Evolutionary conservation across 1,140 invertebrate genomes (phyloP), one percentile per base, ranked within the genome.

Genomic region (Anoplophora glabripennis): DNA sequence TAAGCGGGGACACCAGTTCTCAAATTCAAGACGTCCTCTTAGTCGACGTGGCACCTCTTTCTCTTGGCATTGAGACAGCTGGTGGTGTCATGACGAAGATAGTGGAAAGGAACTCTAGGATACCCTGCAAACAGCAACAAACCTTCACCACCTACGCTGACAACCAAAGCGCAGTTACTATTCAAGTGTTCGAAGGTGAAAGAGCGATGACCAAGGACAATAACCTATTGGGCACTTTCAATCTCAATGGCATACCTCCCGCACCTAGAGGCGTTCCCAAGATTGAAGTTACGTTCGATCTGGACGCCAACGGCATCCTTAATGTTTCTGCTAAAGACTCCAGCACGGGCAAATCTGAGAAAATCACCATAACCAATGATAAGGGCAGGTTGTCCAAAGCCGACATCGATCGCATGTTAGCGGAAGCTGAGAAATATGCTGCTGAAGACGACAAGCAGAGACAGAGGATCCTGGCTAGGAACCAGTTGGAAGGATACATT

Each of bases 391-490:
- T 97, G 2, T 88, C 85, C 17, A 93, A 95, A 72, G 89, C 89
- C 18, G 93, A 97, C 67, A 97, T 97, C 65, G 92, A 96, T 67
- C 81, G 87, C 33, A 98, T 97, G 94, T 80, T 98, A 9, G 75
- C 81, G n/a, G 88, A 90, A 34, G 87, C 88, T 7, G 86, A 89
- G 61, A 84, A 83, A 59, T 89, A 86, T 68, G 84, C 83, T 61
- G 77, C 79, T 15, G 86, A 88, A 70, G 87, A 89, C 66, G 85
- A 88, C 35, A 80, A 80, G 38, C 83, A 85, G 52, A 80, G 79
- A 48, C 80, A 86, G 51, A 80, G 83, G 46, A 84, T 95, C 10
- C 72, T 81, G 49, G 78, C 86, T 1, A 87, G 90, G 63, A 96
- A 96, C 72, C 80, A 83, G 55, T 78, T 95, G n/a, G 93, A 96